These are phyloP conservation scores for Eupithecia exiguata DNA, from an alignment of 2,888 invertebrate genomes.

Conservation along the genomic window DNA sequence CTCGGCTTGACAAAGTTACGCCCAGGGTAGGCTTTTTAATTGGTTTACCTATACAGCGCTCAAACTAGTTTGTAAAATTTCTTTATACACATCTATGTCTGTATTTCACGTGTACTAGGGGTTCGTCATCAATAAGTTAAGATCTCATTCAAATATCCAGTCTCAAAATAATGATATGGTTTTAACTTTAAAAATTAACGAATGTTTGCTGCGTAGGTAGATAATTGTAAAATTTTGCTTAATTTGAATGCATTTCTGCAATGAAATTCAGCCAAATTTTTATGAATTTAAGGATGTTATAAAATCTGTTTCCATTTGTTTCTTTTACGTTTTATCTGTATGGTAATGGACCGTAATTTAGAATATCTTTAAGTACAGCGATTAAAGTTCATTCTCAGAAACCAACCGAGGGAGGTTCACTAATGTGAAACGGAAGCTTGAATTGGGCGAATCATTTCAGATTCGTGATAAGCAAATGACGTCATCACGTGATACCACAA, in stretches of 20 bases:
- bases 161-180: no score
- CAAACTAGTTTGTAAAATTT: neutral
- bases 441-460: constrained; percentile 63
- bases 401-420: constrained; percentile 59
- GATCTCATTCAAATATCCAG: no score
- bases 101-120: no score
- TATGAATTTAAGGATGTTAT: neutral
- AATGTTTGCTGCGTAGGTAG: no score
- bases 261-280: neutral
- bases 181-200: no score
- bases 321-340: neutral
- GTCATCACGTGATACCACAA: constrained; percentile 61
- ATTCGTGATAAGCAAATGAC: constrained; percentile 70
- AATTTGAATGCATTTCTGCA: no score
- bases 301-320: neutral
- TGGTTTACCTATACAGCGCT: neutral
- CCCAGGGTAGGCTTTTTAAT: neutral
- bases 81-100: neutral
- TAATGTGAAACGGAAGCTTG: constrained; percentile 66
- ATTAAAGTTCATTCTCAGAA: constrained; percentile 46
- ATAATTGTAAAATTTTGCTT: no score
- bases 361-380: constrained; percentile 19
- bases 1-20: constrained; percentile 36
- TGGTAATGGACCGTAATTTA: neutral
- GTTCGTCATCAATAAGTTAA: no score